Evolutionary conservation across 2,113 vertebrate genomes (phyloP).

Genomic region (Scartelaos histophorus): DNA sequence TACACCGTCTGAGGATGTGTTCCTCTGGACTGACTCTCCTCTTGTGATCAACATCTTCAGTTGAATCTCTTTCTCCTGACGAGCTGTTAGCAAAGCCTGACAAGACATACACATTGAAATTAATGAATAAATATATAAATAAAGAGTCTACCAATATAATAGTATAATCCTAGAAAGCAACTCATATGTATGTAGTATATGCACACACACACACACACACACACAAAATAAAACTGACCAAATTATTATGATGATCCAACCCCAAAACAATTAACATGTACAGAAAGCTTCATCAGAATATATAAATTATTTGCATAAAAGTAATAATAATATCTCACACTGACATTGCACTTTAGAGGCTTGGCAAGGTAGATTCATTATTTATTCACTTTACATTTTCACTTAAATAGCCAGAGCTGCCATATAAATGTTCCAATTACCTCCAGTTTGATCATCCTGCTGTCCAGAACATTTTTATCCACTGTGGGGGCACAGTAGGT

Average conservation of each 20-base stretch:
- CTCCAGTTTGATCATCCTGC: constrained; percentile 94
- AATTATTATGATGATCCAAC: no score
- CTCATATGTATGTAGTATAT: no score
- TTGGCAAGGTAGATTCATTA: no score
- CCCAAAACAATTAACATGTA: no score
- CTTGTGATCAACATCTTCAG: constrained; percentile 90
- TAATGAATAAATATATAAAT: not conserved
- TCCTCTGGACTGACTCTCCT: constrained; percentile 93
- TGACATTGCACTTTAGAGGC: no score
- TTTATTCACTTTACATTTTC: no score
- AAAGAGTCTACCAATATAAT: not conserved
- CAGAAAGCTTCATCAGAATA: no score
- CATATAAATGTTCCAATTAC: constrained; percentile 66
- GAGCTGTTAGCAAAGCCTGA: constrained; percentile 85
- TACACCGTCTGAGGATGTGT: constrained; percentile 87
- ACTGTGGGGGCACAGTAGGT: constrained; percentile 87
- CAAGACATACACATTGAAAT: constrained; percentile 10
- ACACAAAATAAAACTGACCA: no score
- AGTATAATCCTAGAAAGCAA: not conserved
- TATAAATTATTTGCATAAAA: no score
- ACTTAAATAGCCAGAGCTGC: not conserved
- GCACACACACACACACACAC: no score
- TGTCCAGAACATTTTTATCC: constrained; percentile 91
- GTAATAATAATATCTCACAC: no score
- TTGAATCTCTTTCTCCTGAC: constrained; percentile 96